These are phyloP conservation scores for Diglossa brunneiventris DNA, from an alignment of 2,113 vertebrate genomes.

Conservation along the genomic window DNA sequence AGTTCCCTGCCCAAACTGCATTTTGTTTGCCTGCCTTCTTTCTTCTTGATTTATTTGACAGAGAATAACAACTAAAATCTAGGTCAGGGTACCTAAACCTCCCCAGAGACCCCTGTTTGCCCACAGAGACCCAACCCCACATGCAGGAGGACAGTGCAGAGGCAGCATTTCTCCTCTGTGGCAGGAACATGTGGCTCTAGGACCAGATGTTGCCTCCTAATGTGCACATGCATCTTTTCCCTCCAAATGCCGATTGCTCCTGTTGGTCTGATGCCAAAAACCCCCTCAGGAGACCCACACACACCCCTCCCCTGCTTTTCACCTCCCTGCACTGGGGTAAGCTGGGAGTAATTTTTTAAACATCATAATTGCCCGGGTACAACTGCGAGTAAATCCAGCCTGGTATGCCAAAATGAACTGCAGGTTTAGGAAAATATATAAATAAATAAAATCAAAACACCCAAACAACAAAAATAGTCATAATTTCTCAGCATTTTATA, in stretches of 20 bases:
- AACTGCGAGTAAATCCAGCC: background rate
- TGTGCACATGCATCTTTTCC: background rate
- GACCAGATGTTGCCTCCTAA: slow-evolving; percentile 17
- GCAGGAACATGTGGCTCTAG: background rate
- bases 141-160: background rate
- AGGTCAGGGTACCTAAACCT: background rate
- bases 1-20: background rate
- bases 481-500: slow-evolving; percentile 38
- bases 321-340: background rate
- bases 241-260: background rate
- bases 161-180: background rate
- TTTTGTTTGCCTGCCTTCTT: background rate
- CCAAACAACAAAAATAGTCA: slow-evolving; percentile 26
- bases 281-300: background rate
- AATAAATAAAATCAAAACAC: background rate
- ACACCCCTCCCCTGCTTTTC: background rate
- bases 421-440: background rate
- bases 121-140: background rate
- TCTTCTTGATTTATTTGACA: background rate
- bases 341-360: background rate
- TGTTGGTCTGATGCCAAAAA: background rate
- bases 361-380: background rate
- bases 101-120: background rate
- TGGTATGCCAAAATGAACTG: background rate
- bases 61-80: background rate